Percentiles rank a stretch among this genome's conserved stretches.
These are phyloP conservation scores for Euclidia mi DNA, from an alignment of 2,888 invertebrate genomes.

Conservation along the genomic window DNA sequence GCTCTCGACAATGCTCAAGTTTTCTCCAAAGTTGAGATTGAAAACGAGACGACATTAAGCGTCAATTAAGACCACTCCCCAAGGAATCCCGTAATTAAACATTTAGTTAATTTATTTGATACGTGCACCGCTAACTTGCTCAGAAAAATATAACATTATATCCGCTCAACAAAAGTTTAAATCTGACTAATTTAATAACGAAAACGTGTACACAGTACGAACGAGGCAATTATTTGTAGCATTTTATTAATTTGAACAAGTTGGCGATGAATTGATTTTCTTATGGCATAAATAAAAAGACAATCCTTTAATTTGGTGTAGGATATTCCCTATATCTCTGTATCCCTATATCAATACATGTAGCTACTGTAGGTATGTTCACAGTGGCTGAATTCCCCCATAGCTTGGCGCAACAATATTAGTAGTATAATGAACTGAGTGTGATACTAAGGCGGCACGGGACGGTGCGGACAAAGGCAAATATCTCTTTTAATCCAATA, in stretches of 20 bases:
- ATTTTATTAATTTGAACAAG: too few relatives aligned
- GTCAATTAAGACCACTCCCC: slow-evolving; percentile 71
- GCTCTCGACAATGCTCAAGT: slow-evolving; percentile 70
- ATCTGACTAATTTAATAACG: too few relatives aligned
- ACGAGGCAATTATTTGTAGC: too few relatives aligned
- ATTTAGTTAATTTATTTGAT: slow-evolving; percentile 54
- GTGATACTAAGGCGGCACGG: slow-evolving; percentile 59
- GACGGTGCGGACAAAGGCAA: slow-evolving; percentile 59
- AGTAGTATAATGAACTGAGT: slow-evolving; percentile 70
- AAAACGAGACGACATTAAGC: slow-evolving; percentile 75
- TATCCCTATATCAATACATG: too few relatives aligned
- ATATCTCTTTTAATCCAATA: slow-evolving; percentile 76
- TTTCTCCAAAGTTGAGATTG: slow-evolving; percentile 72
- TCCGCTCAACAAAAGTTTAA: slow-evolving; percentile 14
- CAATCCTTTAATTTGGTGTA: too few relatives aligned
- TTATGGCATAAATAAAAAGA: too few relatives aligned
- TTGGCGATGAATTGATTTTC: too few relatives aligned
- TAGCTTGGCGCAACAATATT: slow-evolving; percentile 31
- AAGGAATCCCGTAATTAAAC: slow-evolving; percentile 67
- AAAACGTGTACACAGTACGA: too few relatives aligned
- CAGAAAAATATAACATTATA: slow-evolving; percentile 32
- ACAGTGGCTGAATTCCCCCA: too few relatives aligned
- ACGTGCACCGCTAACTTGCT: slow-evolving; percentile 35
- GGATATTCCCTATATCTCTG: too few relatives aligned
- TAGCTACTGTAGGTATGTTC: too few relatives aligned